These are phyloP conservation scores for Drosophila heteroneura DNA, from an alignment of 2,888 invertebrate species.

Conservation along the genomic window DNA sequence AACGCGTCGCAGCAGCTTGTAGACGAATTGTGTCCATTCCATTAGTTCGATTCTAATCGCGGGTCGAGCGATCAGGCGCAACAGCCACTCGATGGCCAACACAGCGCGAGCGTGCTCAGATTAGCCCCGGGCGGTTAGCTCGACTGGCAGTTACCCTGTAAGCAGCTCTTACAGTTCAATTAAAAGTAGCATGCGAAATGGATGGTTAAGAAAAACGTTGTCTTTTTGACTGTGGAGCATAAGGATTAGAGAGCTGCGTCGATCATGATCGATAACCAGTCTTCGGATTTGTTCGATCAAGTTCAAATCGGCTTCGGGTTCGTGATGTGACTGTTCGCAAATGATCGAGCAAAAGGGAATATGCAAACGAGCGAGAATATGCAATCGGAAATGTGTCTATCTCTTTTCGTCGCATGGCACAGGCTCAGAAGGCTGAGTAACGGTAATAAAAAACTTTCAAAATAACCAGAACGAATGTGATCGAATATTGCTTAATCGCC, in stretches of 20 bases:
- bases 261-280: not conserved
- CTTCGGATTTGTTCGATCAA: not conserved
- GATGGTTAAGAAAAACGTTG: not conserved
- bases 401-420: not conserved
- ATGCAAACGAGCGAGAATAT: not conserved
- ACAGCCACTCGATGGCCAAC: not conserved
- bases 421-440: not conserved
- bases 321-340: not conserved
- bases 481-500: not conserved
- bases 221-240: not conserved
- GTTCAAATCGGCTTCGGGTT: not conserved
- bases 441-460: not conserved
- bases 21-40: not conserved
- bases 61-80: slow-evolving; percentile 1
- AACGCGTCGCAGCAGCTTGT: slow-evolving; percentile 6
- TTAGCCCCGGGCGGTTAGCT: not conserved
- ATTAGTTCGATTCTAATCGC: slow-evolving; percentile 19
- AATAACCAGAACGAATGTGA: not conserved
- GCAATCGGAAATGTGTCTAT: not conserved
- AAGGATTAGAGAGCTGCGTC: not conserved
- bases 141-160: not conserved
- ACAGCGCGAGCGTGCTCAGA: not conserved
- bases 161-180: not conserved
- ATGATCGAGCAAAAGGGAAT: not conserved
- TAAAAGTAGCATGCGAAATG: not conserved